A percentile compares a stretch with the other conserved stretches of the same genome.
These are phyloP conservation scores for Drosophila anomalata DNA, from an alignment of 2,888 invertebrate species.

Conservation along the genomic window DNA sequence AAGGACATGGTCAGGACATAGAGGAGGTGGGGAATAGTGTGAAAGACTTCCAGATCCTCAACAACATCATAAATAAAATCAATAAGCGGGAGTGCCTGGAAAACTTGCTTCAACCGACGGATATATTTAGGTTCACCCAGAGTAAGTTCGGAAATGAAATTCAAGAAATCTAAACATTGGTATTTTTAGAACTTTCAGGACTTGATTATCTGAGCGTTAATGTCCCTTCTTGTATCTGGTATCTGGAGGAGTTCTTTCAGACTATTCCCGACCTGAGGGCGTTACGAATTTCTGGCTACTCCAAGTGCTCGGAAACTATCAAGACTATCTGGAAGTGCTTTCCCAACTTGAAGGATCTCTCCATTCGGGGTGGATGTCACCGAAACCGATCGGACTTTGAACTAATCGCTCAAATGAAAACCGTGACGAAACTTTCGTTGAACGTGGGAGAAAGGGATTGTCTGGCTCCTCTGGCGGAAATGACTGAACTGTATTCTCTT, in stretches of 20 bases:
- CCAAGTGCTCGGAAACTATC: constrained; percentile 17
- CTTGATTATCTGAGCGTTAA: constrained; percentile 17
- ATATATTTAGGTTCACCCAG: constrained; percentile 10
- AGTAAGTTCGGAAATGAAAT: not conserved
- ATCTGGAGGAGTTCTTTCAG: constrained; percentile 16
- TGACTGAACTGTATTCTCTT: constrained; percentile 12
- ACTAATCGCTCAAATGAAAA: constrained; percentile 6
- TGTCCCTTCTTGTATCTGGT: constrained; percentile 15
- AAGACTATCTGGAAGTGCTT: constrained; percentile 10
- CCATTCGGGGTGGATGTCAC: constrained; percentile 5
- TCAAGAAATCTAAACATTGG: not conserved
- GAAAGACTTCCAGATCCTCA: constrained; percentile 8
- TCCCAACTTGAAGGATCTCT: constrained; percentile 12
- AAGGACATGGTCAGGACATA: constrained; percentile 6
- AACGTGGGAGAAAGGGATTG: not conserved
- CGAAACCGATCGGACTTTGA: constrained; percentile 7
- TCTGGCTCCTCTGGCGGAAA: constrained; percentile 6
- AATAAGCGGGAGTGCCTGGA: not conserved
- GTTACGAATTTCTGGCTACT: constrained; percentile 13
- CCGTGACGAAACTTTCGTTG: constrained; percentile 5
- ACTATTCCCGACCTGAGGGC: constrained; percentile 14
- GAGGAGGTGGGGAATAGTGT: constrained; percentile 8
- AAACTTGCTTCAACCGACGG: not conserved
- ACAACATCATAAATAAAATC: constrained; percentile 5
- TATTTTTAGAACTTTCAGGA: not conserved